Evolutionary conservation across 2,797 vertebrate genomes (phyloP).

Genomic region (Aulostomus chinensis): DNA sequence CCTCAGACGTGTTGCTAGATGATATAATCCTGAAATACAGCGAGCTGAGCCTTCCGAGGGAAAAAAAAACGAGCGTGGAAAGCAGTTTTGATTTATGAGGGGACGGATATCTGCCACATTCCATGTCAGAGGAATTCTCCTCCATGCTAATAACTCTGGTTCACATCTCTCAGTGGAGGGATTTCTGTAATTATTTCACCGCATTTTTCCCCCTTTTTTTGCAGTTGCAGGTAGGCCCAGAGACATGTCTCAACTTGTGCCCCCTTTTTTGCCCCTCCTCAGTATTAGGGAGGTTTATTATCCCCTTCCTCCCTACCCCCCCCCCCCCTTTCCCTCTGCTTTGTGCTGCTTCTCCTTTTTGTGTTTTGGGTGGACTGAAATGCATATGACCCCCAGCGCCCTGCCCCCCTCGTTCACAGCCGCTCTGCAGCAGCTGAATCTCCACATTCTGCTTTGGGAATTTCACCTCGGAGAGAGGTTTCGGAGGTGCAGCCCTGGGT

Average conservation of each 20-base stretch:
- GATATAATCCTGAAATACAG: too few species aligned
- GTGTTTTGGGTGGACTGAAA: constrained; percentile 46
- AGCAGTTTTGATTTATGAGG: too few species aligned
- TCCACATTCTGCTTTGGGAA: constrained; percentile 8
- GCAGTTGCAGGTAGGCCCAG: constrained; percentile 14
- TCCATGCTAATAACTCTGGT: too few species aligned
- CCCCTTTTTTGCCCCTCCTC: constrained; percentile 35
- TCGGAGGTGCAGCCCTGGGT: constrained; percentile 1
- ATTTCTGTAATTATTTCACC: neutral
- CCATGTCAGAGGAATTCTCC: too few species aligned
- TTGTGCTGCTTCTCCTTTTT: constrained; percentile 42
- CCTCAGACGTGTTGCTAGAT: too few species aligned
- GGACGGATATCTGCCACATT: too few species aligned
- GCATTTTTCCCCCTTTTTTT: neutral
- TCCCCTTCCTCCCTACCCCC: constrained; percentile 21
- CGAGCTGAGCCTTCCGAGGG: too few species aligned
- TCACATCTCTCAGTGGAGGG: neutral
- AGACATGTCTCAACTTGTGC: constrained; percentile 56
- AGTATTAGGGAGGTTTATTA: constrained; percentile 57
- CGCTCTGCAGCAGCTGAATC: constrained; percentile 22
- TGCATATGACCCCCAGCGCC: constrained; percentile 42
- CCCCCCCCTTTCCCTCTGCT: constrained; percentile 32
- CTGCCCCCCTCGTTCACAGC: constrained; percentile 23
- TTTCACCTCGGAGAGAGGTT: neutral
- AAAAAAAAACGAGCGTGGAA: too few species aligned